Evolutionary conservation across 2,797 vertebrate genomes (phyloP), one percentile per base, ranked within the genome.

Genomic region (Cirrhinus molitorella): DNA sequence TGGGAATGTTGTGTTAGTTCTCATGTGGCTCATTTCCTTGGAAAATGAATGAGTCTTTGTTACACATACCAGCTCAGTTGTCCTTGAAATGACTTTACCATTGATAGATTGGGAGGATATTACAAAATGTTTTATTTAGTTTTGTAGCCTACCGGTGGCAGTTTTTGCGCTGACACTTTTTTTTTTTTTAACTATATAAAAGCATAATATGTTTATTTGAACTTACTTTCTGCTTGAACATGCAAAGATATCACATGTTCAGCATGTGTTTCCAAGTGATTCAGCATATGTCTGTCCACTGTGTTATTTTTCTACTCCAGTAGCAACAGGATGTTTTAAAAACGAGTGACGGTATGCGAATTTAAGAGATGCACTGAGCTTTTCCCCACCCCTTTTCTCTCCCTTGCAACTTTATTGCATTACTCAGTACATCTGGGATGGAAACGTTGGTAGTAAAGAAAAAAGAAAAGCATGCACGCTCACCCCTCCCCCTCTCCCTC

Each of bases 1-100:
- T 45, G 68, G 59, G 40, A 73, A 43, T 43, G 28, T 17, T 59
- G 12, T 67, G 51, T 65, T 76, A 21, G 67, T 78, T 19, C 17
- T 66, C 45, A 49, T 37, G 67, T 61, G n/a, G 10, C 25, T 37
- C 4, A 12, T 79, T 82, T 85, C 28, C 23, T 85, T 10, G 31
- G 78, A 61, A 81, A 67, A 73, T 70, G 23, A 83, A 65, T 63
- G 23, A 51, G 31, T 68, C 65, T 83, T 80, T 51, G 73, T 84
- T 70, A 40, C 1, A 25, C n/a, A 21, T n/a, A 79, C 19, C 19
- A 49, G 4, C 47, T 31, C 21, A 59, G 53, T 43, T 45, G 10
- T 66, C 65, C 31, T 80, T 72, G 51, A 67, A 83, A 83, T 37
- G 1, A 75, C 51, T 81, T 73, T 59, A 71, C 79, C 57, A 31